Percentiles rank a stretch among this genome's conserved stretches.
These are phyloP conservation scores for Limnephilus rhombicus DNA, from an alignment of 2,888 invertebrate genomes.

Conservation along the genomic window DNA sequence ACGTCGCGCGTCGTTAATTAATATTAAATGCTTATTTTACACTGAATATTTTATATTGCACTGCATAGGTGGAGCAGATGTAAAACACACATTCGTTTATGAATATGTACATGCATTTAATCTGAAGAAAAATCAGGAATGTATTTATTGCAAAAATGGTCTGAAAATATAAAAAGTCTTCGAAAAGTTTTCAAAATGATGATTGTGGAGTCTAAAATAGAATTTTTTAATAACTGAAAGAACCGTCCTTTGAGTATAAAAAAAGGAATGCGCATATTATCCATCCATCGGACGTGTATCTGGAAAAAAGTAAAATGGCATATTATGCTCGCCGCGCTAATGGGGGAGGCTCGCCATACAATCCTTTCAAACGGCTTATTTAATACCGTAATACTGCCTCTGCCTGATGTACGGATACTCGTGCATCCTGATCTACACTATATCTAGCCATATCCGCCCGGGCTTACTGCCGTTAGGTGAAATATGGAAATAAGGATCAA, in stretches of 20 bases:
- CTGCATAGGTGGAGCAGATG: no score
- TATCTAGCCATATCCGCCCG: not conserved
- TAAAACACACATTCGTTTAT: not conserved
- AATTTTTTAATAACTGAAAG: not conserved
- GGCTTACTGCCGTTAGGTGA: not conserved
- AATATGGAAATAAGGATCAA: not conserved
- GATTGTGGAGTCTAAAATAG: not conserved
- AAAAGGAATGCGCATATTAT: not conserved
- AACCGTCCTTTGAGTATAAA: not conserved
- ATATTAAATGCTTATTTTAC: no score
- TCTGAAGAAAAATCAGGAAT: not conserved
- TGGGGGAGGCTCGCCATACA: slow-evolving; percentile 40
- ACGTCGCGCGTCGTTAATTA: no score
- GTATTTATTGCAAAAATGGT: not conserved
- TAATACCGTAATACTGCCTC: not conserved
- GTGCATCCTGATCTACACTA: not conserved
- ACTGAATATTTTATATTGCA: no score
- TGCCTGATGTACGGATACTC: not conserved
- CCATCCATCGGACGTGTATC: not conserved
- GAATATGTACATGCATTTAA: not conserved
- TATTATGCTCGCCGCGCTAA: slow-evolving; percentile 9
- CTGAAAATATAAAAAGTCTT: not conserved
- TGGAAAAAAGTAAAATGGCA: slow-evolving; percentile 3
- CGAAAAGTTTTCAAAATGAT: not conserved
- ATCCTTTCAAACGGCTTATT: slow-evolving; percentile 39